Evolutionary conservation across 2,113 vertebrate genomes (phyloP).

Genomic region (Oreocharis arfaki): DNA sequence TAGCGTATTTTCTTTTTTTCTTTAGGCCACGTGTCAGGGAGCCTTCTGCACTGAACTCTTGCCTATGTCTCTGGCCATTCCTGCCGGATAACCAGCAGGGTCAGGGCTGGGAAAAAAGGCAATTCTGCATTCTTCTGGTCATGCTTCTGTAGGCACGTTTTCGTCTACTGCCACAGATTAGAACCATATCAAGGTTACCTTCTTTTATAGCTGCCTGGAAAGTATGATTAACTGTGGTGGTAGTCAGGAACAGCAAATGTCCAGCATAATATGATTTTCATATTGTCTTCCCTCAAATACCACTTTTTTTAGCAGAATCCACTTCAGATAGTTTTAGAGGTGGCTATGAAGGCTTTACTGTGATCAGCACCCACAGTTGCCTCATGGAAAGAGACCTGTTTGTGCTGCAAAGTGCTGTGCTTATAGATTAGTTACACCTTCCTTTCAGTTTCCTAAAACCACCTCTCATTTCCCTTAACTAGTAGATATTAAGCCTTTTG

Average conservation of each 20-base stretch:
- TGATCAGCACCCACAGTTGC: neutral
- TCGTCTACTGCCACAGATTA: neutral
- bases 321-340: neutral
- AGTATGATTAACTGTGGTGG: neutral
- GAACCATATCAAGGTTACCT: neutral
- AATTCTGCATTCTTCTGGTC: neutral
- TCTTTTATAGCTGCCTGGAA: neutral
- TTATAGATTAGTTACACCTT: neutral
- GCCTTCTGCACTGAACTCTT: neutral
- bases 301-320: rapidly evolving
- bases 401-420: neutral
- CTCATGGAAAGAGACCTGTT: neutral
- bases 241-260: neutral
- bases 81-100: neutral
- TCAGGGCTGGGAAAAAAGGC: neutral
- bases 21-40: neutral
- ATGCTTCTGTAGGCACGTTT: neutral
- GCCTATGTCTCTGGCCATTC: too few relatives aligned
- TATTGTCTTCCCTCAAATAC: neutral
- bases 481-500: neutral
- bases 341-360: neutral
- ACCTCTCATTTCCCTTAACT: neutral
- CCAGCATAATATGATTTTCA: neutral
- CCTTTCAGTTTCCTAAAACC: neutral
- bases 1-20: neutral